Percentiles rank a stretch among this genome's conserved stretches.
Evolutionary conservation across 2,113 vertebrate species (phyloP).

Genomic region (Ochotona princeps): DNA sequence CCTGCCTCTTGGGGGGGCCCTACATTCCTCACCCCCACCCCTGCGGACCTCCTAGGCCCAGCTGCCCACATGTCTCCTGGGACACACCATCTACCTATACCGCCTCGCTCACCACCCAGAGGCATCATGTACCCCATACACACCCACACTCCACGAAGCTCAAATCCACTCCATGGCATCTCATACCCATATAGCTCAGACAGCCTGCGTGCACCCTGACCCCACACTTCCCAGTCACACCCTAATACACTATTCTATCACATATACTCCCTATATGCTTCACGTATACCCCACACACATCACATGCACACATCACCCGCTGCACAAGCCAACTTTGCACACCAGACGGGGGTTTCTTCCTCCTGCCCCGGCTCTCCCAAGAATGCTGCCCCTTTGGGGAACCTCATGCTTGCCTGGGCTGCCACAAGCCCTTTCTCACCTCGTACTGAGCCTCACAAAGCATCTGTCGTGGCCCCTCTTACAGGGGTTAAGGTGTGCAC

Average conservation of each 20-base stretch:
- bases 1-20: not conserved
- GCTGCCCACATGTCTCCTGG: not conserved
- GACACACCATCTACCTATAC: rapidly evolving
- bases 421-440: not conserved
- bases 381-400: not conserved
- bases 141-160: no score
- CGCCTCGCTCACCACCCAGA: not conserved
- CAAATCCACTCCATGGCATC: no score
- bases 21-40: not conserved
- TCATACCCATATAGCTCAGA: no score
- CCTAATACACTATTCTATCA: no score
- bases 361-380: not conserved
- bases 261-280: no score
- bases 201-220: not conserved
- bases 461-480: not conserved
- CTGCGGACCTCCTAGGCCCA: not conserved
- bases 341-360: rapidly evolving
- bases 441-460: not conserved
- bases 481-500: not conserved
- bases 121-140: not conserved
- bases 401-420: not conserved
- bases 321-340: not conserved
- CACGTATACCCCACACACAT: not conserved
- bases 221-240: not conserved
- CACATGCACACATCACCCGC: not conserved